Evolutionary conservation across 2,888 invertebrate species (phyloP).

Genomic region (Coelogynopora nodosa): DNA sequence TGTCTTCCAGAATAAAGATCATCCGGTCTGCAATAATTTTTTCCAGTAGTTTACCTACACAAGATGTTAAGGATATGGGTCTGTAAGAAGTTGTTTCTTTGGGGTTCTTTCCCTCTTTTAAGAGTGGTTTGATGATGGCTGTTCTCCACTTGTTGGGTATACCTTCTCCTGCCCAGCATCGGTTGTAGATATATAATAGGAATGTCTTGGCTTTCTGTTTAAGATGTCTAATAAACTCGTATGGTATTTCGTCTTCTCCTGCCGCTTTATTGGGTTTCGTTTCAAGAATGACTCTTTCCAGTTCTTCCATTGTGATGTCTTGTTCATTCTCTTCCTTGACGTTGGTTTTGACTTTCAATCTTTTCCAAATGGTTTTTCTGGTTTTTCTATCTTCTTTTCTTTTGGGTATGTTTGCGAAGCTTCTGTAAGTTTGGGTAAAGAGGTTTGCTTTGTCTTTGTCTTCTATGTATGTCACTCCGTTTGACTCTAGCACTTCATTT

Average conservation of each 20-base stretch:
- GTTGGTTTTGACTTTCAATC: neutral
- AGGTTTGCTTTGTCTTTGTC: neutral
- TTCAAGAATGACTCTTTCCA: neutral
- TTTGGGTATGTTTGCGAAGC: neutral
- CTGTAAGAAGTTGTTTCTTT: neutral
- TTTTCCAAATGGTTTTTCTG: neutral
- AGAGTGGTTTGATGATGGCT: neutral
- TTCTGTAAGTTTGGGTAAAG: neutral
- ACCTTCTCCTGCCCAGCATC: neutral
- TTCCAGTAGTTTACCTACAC: neutral
- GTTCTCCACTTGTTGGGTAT: neutral
- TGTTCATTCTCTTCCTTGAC: neutral
- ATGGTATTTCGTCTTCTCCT: neutral
- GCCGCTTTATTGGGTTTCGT: neutral
- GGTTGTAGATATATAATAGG: neutral
- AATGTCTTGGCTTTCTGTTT: neutral
- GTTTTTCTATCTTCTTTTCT: neutral
- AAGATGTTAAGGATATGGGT: constrained; percentile 1
- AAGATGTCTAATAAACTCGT: neutral
- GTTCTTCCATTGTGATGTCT: neutral
- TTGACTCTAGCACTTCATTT: too few species aligned
- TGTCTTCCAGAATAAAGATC: neutral
- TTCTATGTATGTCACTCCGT: neutral
- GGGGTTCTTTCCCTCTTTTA: neutral
- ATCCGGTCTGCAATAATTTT: neutral